Evolutionary conservation across 1,140 invertebrate species (phyloP), one percentile per base, ranked within the genome.

Genomic region (Pteromalus puparum): DNA sequence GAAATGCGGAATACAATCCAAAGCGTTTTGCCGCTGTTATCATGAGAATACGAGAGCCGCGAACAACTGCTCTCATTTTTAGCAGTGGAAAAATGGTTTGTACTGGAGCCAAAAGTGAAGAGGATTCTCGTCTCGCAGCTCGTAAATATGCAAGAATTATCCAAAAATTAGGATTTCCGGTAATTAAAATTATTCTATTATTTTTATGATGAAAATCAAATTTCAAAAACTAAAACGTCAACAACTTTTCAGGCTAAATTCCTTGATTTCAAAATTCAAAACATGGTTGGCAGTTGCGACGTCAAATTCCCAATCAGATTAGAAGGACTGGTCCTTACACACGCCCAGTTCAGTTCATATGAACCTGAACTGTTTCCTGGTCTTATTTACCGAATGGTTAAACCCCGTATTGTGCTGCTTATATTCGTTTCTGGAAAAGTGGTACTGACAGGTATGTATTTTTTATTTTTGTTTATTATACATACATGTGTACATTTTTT

Each of bases 71-170:
- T 18, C 93, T 99, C 15, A 99, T 99, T 87, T 99, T 99, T 91
- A 99, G 98, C 89, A 99, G 99, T 67, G 99, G 99, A 0, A 99
- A 99, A 95, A 99, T 99, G 99, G 99, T 99, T 0, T 99, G 99
- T 92, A 99, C 99, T 1, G 99, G 99, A 26, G 99, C 99, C 0
- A 99, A 99, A 94, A 99, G 98, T 95, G 99, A 99, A 94, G 98
- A 99, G 90, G 97, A 98, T 90, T 99, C 98, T 0, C 94, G 98
- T 88, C 93, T 99, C 85, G 99, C 99, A 78, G 99, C 99, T 3
- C 95, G 99, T 90, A 99, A 99, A 94, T 99, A 99, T 95, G 99
- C 99, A 26, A 95, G 99, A 90, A 99, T 99, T 92, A 99, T 99
- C 85, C 99, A 99, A 91, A 99, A 99, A 93, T 94, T 99, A 34